Base-by-base conservation (phyloP, 2,113 vertebrate genomes). In the Odobenus rosmarus region DNA sequence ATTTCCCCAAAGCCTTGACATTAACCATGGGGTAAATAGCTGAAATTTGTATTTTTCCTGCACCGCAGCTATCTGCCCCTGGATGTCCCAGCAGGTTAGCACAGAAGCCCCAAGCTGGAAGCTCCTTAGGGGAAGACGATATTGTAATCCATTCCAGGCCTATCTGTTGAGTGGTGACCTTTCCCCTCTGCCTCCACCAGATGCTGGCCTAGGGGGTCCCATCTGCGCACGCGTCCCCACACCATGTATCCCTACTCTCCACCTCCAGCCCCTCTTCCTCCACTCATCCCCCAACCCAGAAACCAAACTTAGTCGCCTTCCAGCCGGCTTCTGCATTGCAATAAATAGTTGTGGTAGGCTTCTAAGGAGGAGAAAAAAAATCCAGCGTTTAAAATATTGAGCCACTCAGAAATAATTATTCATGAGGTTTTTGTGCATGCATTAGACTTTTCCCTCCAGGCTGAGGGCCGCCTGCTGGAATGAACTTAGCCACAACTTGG, bases 321-420 rank as follows among this genome's bases (percentile, higher is more conserved):
- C 26, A 28, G 59, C 72, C 19, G 1, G 89, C 69, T 84, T 90
- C 96, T 59, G 69, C 74, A n/a, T 46, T 74, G 81, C 0, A 4
- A 96, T 89, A 89, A 95, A 95, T 89, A 90, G 72, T 84, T 64
- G 36, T 21, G n/a, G 53, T 26, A 23, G 62, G 86, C 42, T 79
- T 89, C 87, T 28, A 92, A 90, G 18, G 61, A 84, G 76, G 57
- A 0, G 6, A 64, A 87, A 76, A 82, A 87, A n/a, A 26, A 36
- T 12, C 18, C 55, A 91, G 85, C 59, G 42, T 93, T 97, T 98
- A 96, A 97, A 97, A 92, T 88, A 94, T 77, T 77, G 96, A 96
- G 87, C 72, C 9, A 33, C 69, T 97, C 62, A 88, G 90, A 97
- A 96, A 97, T 97, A 90, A 97, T 97, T 97, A 96, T 97, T 97